A percentile compares a stretch with the other conserved stretches of the same genome.
phyloP scores from a whole-genome alignment of 2,113 vertebrate genomes.

The Leptobrachium leishanense region DNA sequence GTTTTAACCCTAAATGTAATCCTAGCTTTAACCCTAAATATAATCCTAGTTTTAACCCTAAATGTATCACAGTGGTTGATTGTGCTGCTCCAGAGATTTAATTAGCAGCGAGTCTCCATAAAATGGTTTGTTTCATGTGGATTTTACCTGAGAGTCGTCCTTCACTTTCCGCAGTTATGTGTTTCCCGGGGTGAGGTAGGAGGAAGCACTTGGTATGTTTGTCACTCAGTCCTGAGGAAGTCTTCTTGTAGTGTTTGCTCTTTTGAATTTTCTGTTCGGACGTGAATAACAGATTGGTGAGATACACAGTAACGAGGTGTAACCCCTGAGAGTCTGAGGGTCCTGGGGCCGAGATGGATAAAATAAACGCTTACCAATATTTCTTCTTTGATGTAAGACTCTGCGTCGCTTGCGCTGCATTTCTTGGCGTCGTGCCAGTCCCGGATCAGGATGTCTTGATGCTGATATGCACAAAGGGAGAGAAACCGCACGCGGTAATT shows the following conservation, averaged over 20 bases:
- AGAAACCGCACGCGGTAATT: too few species aligned
- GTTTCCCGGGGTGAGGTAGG: slow-evolving; percentile 52
- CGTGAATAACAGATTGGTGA: background rate
- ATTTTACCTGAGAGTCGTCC: slow-evolving; percentile 49
- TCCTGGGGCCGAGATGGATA: too few species aligned
- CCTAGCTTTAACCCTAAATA: too few species aligned
- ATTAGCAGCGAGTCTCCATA: background rate
- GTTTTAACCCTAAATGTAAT: too few species aligned
- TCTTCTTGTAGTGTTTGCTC: slow-evolving; percentile 53
- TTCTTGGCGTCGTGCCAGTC: slow-evolving; percentile 47
- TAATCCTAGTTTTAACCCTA: too few species aligned
- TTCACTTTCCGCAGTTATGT: slow-evolving; percentile 18
- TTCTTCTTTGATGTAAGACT: slow-evolving; percentile 31
- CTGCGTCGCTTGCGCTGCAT: slow-evolving; percentile 48
- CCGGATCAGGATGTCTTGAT: slow-evolving; percentile 59
- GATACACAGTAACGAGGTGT: background rate
- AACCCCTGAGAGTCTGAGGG: too few species aligned
- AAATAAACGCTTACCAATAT: background rate
- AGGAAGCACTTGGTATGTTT: slow-evolving; percentile 54
- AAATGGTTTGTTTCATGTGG: too few species aligned
- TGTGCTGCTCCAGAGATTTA: background rate
- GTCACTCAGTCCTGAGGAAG: slow-evolving; percentile 51
- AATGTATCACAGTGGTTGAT: too few species aligned
- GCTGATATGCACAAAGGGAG: slow-evolving; percentile 48
- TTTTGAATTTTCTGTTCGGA: slow-evolving; percentile 45